These are phyloP conservation scores for Tympanoctomys barrerae DNA, from an alignment of 2,797 vertebrate genomes.

Conservation along the genomic window DNA sequence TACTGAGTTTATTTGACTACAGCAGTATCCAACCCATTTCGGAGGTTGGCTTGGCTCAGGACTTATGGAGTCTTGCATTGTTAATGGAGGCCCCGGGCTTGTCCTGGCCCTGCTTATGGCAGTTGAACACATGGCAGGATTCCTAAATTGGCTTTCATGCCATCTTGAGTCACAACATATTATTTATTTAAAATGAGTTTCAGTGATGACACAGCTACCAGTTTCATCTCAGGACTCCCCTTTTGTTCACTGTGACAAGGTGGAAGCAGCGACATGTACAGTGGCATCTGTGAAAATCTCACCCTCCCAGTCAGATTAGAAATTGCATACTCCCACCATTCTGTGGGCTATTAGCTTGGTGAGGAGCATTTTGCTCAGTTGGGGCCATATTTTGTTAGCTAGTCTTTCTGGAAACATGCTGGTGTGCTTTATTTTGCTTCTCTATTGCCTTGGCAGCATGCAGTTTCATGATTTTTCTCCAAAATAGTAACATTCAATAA, in stretches of 20 bases:
- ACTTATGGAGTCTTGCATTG: neutral
- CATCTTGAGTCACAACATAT: neutral
- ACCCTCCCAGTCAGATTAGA: slow-evolving; percentile 11
- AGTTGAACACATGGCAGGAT: slow-evolving; percentile 22
- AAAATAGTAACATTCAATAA: slow-evolving; percentile 68
- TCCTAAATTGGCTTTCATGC: neutral
- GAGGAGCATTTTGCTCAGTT: slow-evolving; percentile 54
- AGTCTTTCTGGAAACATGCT: slow-evolving; percentile 38
- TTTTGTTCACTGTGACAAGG: slow-evolving; percentile 43
- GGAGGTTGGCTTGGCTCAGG: neutral
- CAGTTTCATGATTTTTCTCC: slow-evolving; percentile 62
- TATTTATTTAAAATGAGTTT: slow-evolving; percentile 54
- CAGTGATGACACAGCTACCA: slow-evolving; percentile 5
- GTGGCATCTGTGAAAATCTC: slow-evolving; percentile 20
- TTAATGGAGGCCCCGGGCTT: neutral
- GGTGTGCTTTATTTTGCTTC: slow-evolving; percentile 62
- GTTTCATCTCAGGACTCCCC: slow-evolving; percentile 17
- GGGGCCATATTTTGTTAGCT: slow-evolving; percentile 22
- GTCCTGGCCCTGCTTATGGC: neutral
- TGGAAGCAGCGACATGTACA: slow-evolving; percentile 49
- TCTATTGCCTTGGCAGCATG: slow-evolving; percentile 51
- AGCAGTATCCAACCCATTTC: neutral
- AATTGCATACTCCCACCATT: neutral
- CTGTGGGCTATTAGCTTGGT: neutral
- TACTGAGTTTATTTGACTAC: neutral